Percentiles rank a stretch among this genome's conserved stretches.
These are phyloP conservation scores for Arnoldichthys spilopterus DNA, from an alignment of 2,797 vertebrate species.

Conservation along the genomic window DNA sequence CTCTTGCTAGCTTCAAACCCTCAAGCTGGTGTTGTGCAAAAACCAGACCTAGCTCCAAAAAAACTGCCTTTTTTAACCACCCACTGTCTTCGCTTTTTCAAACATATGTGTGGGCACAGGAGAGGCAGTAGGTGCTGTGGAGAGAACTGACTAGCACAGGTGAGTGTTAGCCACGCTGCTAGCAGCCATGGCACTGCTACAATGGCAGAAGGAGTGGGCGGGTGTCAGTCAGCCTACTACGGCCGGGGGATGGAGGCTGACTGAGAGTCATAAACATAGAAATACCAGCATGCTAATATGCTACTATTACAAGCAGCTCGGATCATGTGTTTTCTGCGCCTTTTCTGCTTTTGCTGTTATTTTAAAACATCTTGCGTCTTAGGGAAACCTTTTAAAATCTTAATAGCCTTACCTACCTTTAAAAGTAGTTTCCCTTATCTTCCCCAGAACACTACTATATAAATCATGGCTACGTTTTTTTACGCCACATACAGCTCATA, in stretches of 20 bases:
- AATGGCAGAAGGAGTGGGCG: slow-evolving; percentile 32
- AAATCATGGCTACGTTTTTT: too few species aligned
- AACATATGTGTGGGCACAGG: slow-evolving; percentile 18
- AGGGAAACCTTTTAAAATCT: too few species aligned
- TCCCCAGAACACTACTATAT: too few species aligned
- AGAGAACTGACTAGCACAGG: slow-evolving; percentile 42
- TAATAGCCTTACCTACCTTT: too few species aligned
- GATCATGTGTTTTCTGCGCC: background rate
- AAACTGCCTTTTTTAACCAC: slow-evolving; percentile 11
- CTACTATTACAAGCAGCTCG: slow-evolving; percentile 5
- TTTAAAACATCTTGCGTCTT: background rate
- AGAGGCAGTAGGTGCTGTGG: slow-evolving; percentile 17
- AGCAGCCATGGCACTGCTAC: slow-evolving; percentile 2
- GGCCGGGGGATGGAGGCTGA: background rate
- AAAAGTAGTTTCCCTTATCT: too few species aligned
- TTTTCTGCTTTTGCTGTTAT: background rate
- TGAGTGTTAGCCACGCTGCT: slow-evolving; percentile 40
- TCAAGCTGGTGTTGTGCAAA: slow-evolving; percentile 2
- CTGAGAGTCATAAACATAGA: background rate
- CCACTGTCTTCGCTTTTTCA: slow-evolving; percentile 33
- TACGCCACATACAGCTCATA: background rate
- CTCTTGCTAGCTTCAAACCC: background rate
- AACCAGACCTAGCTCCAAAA: background rate
- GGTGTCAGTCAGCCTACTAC: slow-evolving; percentile 36
- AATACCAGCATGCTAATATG: slow-evolving; percentile 5